Percentiles rank a stretch among this genome's conserved stretches.
These are phyloP conservation scores for Eremobia ochroleuca DNA, from an alignment of 2,888 invertebrate genomes.

Conservation along the genomic window DNA sequence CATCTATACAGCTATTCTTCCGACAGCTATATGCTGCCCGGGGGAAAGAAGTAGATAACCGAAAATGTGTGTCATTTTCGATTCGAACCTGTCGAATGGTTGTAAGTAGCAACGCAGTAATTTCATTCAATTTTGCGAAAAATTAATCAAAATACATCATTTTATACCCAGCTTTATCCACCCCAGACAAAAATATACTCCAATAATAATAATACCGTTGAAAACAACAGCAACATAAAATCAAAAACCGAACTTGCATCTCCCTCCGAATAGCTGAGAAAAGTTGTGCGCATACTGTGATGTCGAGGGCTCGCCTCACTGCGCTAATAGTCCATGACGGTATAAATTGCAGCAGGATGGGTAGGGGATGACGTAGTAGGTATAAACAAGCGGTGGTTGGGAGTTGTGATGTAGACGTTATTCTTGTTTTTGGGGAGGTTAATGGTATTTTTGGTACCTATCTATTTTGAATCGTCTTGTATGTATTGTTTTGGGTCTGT, in stretches of 20 bases:
- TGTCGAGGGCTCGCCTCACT: slow-evolving; percentile 66
- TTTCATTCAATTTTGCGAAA: background rate
- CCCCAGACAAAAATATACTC: background rate
- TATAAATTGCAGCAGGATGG: slow-evolving; percentile 76
- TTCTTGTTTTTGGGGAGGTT: slow-evolving; percentile 31
- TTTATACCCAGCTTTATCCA: background rate
- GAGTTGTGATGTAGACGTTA: slow-evolving; percentile 51
- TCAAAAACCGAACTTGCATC: slow-evolving; percentile 45
- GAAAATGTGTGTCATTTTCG: background rate
- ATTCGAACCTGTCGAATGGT: background rate
- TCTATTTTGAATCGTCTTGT: background rate
- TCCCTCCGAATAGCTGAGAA: slow-evolving; percentile 45
- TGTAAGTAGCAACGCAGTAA: background rate
- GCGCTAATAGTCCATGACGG: slow-evolving; percentile 81
- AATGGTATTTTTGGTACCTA: slow-evolving; percentile 4
- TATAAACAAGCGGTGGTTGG: slow-evolving; percentile 49
- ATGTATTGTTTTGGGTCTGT: background rate
- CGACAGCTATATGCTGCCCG: background rate
- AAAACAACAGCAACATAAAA: slow-evolving; percentile 40
- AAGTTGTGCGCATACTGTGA: slow-evolving; percentile 57
- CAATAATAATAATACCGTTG: background rate
- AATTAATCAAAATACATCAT: background rate
- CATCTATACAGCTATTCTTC: background rate
- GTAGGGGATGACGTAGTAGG: slow-evolving; percentile 48
- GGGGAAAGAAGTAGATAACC: background rate